Conservation (phyloP, 2,888 invertebrate species). For the Phytoseiulus persimilis region DNA sequence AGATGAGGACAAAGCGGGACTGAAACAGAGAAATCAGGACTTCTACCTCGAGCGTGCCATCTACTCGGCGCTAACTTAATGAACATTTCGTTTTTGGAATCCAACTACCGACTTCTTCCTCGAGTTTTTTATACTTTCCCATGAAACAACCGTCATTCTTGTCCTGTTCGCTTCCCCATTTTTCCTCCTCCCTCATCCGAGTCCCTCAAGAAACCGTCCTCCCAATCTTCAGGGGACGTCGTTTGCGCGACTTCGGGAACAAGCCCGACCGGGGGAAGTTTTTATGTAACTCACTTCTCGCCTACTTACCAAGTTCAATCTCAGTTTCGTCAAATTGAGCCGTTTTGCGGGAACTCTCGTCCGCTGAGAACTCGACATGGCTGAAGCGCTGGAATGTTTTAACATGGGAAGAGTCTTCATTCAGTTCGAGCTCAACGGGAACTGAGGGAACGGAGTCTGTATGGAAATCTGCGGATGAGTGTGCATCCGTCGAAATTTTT, state of each 20-base stretch:
- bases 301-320: neutral
- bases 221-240: neutral
- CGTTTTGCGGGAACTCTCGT: neutral
- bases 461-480: too few species aligned
- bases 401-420: too few species aligned
- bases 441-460: too few species aligned
- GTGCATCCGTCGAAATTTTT: too few species aligned
- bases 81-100: conserved; percentile 25
- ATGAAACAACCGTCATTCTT: neutral
- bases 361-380: neutral
- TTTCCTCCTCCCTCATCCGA: neutral
- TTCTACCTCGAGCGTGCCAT: too few species aligned
- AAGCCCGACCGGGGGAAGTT: neutral
- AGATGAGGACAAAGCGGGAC: too few species aligned
- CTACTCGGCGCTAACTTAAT: conserved; percentile 5
- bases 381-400: too few species aligned
- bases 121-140: neutral
- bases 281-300: neutral
- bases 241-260: neutral
- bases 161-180: neutral
- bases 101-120: neutral
- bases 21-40: too few species aligned
- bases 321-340: neutral
- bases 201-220: neutral
- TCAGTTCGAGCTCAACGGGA: too few species aligned